Evolutionary conservation across 1,140 invertebrate species (phyloP).

Genomic region (Hyposmocoma kahamanoa): DNA sequence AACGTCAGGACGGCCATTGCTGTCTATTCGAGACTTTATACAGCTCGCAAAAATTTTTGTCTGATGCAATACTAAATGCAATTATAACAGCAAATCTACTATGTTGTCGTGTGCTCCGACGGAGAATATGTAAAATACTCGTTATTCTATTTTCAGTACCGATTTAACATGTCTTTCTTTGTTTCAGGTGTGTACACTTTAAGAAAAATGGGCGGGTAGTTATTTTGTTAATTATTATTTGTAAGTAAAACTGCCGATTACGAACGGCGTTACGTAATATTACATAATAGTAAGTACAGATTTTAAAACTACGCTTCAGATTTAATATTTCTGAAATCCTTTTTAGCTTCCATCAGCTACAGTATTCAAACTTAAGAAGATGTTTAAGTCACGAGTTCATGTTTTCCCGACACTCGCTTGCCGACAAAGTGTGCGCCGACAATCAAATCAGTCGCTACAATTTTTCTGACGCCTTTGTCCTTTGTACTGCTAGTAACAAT

Average conservation of each 20-base stretch:
- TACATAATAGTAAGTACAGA: too few species aligned
- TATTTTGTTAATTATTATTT: too few species aligned
- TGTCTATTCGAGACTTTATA: constrained; percentile 54
- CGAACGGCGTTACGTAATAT: too few species aligned
- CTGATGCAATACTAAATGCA: constrained; percentile 28
- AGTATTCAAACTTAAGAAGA: constrained; percentile 39
- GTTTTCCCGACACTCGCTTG: constrained; percentile 5
- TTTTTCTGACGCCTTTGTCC: constrained; percentile 32
- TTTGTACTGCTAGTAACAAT: too few species aligned
- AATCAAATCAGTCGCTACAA: constrained; percentile 54
- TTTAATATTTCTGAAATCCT: constrained; percentile 11
- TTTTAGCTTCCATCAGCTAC: constrained; percentile 21
- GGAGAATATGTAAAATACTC: constrained; percentile 33
- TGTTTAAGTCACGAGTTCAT: constrained; percentile 11
- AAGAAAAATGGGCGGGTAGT: neutral
- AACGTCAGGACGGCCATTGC: constrained; percentile 38
- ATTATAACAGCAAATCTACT: too few species aligned
- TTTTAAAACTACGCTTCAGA: too few species aligned
- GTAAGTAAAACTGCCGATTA: too few species aligned
- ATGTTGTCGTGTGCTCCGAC: constrained; percentile 29
- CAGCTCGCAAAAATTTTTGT: constrained; percentile 40
- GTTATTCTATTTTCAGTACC: constrained; percentile 20
- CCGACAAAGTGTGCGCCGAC: constrained; percentile 54
- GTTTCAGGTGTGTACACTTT: constrained; percentile 46
- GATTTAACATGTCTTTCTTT: constrained; percentile 31